phyloP scores from a whole-genome alignment of 2,113 vertebrate species.

The Dunckerocampus dactyliophorus region DNA sequence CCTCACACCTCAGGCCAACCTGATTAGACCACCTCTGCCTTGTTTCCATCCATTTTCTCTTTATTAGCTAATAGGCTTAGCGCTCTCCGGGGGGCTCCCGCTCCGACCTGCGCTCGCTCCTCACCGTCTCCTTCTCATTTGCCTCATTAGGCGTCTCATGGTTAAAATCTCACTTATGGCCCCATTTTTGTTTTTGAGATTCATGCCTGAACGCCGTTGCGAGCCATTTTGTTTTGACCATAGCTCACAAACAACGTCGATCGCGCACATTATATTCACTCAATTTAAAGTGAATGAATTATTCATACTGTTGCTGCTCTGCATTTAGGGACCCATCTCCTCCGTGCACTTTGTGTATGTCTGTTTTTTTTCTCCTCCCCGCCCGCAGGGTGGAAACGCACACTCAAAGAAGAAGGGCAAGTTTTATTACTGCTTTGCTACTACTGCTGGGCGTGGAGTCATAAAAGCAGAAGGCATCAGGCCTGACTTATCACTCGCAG shows the following conservation, averaged over 20 bases:
- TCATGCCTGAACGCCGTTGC: not conserved
- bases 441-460: slow-evolving; percentile 35
- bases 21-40: slow-evolving; percentile 61
- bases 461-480: slow-evolving; percentile 50
- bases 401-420: slow-evolving; percentile 16
- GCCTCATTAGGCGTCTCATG: slow-evolving; percentile 25
- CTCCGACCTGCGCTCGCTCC: slow-evolving; percentile 3
- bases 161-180: not conserved
- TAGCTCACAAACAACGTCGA: not conserved
- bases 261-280: slow-evolving; percentile 14
- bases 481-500: slow-evolving; percentile 54
- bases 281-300: slow-evolving; percentile 31
- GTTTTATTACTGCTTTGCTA: slow-evolving; percentile 36
- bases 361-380: not conserved
- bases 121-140: not conserved
- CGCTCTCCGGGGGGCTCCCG: slow-evolving; percentile 38
- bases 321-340: slow-evolving; percentile 23
- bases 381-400: not conserved
- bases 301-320: slow-evolving; percentile 24
- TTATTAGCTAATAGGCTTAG: slow-evolving; percentile 67
- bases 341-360: slow-evolving; percentile 20
- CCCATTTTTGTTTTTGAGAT: not conserved
- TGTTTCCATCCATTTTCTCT: slow-evolving; percentile 55
- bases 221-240: slow-evolving; percentile 8
- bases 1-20: slow-evolving; percentile 51